Evolutionary conservation across 2,113 vertebrate genomes (phyloP).

Genomic region (Colinus virginianus): DNA sequence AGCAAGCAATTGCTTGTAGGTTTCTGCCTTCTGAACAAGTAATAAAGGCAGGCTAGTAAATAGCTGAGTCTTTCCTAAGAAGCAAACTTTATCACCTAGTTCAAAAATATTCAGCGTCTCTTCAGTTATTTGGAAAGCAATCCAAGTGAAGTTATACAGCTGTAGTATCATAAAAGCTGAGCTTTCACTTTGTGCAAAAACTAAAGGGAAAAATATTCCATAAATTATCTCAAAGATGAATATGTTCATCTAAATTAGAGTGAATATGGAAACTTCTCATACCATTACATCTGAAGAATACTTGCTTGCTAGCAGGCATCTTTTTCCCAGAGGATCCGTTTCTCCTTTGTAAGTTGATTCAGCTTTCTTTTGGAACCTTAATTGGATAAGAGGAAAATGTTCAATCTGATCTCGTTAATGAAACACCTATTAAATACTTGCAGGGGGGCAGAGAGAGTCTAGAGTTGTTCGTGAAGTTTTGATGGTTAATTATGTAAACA

Average conservation of each 20-base stretch:
- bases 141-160: background rate
- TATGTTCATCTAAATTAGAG: background rate
- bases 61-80: background rate
- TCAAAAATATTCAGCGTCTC: background rate
- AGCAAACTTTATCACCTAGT: background rate
- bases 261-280: background rate
- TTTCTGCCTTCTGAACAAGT: background rate
- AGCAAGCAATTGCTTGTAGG: background rate
- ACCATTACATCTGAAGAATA: background rate
- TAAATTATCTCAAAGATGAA: background rate
- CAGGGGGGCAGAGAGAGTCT: background rate
- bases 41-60: background rate
- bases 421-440: background rate
- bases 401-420: background rate
- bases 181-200: background rate
- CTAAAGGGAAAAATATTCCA: background rate
- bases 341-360: background rate
- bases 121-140: background rate
- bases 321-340: background rate
- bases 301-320: background rate
- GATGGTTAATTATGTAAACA: background rate
- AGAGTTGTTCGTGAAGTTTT: background rate
- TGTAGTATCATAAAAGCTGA: background rate
- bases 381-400: background rate
- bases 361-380: background rate